phyloP scores from a whole-genome alignment of 2,888 invertebrate species.

The Calameuta idolon region DNA sequence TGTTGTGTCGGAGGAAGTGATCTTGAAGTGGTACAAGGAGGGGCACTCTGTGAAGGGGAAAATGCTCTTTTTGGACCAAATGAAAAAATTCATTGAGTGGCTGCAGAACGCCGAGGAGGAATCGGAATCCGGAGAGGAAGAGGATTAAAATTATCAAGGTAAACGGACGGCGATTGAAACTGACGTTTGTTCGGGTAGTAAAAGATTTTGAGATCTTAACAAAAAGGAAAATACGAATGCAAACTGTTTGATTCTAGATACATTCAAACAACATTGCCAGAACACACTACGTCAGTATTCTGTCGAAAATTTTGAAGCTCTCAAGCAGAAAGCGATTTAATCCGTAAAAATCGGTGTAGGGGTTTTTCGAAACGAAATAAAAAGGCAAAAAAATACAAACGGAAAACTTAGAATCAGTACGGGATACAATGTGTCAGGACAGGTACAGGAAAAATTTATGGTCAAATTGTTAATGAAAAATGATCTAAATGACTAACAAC shows the following conservation, averaged over 20 bases:
- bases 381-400: slow-evolving; percentile 30
- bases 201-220: neutral
- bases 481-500: slow-evolving; percentile 34
- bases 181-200: neutral
- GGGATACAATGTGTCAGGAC: slow-evolving; percentile 34
- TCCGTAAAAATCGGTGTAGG: slow-evolving; percentile 20
- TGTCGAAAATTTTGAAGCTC: slow-evolving; percentile 44
- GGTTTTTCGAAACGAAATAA: slow-evolving; percentile 21
- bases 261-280: slow-evolving; percentile 56
- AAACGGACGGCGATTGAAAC: neutral
- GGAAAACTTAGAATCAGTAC: slow-evolving; percentile 31
- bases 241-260: slow-evolving; percentile 20
- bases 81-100: slow-evolving; percentile 98
- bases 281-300: slow-evolving; percentile 48
- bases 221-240: neutral
- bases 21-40: slow-evolving; percentile 96
- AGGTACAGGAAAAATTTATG: slow-evolving; percentile 34
- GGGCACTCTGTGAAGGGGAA: slow-evolving; percentile 94
- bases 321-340: slow-evolving; percentile 12
- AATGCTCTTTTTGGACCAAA: slow-evolving; percentile 97
- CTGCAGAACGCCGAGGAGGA: slow-evolving; percentile 95
- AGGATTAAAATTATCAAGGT: slow-evolving; percentile 59
- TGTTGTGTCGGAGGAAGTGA: slow-evolving; percentile 94
- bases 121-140: slow-evolving; percentile 73
- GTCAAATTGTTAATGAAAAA: slow-evolving; percentile 44